Evolutionary conservation across 2,888 invertebrate genomes (phyloP), one percentile per base, ranked within the genome.

Genomic region (Trachelus stipa): DNA sequence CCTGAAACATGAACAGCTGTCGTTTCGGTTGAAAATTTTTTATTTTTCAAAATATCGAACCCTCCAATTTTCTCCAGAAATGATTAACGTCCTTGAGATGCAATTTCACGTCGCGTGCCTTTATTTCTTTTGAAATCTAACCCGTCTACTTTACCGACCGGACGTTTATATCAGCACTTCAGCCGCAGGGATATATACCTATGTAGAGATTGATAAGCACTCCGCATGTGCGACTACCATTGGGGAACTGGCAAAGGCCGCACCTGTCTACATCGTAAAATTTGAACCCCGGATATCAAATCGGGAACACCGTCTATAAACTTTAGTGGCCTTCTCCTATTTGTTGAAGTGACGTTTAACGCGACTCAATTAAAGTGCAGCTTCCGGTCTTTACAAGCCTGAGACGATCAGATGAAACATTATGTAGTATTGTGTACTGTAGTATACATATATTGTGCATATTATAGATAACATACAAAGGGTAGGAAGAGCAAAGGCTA

Each of bases 271-370:
- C 40, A 79, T 86, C 85, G 82, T 85, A 87, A 87, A 86, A 56
- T 56, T 23, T 56, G 23, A 56, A 81, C 77, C 75, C 73, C 71
- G 71, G 73, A 78, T 77, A 81, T 81, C 71, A 71, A 71, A 71
- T 33, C 79, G 80, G 80, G 79, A 82, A 77, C 75, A 78, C 82
- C 81, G 79, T 85, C 84, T 85, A 86, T 85, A 85, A 88, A 84
- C 83, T 84, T 88, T 79, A 82, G 80, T 80, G 83, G 82, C 12
- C 4, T 81, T 81, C 82, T 81, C 76, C 82, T 76, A 81, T 82
- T 85, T 84, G 81, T 81, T 76, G 81, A 75, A 77, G 80, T 82
- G 87, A 86, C 84, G 83, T 86, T 86, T 83, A 88, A 85, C 83
- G 80, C 79, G 79, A 78, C 80, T 79, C 82, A 81, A 84, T 87